A percentile compares a stretch with the other conserved stretches of the same genome.
phyloP scores from a whole-genome alignment of 2,113 vertebrate species.

The Miniopterus natalensis region DNA sequence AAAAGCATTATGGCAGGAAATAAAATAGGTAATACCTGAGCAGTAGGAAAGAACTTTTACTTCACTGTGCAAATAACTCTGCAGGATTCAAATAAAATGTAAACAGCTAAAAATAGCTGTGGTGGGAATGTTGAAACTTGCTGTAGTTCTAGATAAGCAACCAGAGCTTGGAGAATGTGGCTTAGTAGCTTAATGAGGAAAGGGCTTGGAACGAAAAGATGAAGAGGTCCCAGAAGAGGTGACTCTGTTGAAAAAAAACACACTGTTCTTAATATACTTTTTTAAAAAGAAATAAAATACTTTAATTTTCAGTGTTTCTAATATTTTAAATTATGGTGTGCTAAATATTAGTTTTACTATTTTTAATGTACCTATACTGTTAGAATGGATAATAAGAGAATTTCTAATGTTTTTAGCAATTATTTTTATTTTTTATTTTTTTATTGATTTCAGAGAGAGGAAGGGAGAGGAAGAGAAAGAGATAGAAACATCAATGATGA shows the following conservation, averaged over 20 bases:
- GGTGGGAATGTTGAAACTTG: background rate
- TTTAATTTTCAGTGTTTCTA: slow-evolving; percentile 1
- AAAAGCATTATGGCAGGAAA: background rate
- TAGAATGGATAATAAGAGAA: background rate
- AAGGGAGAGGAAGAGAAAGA: too few relatives aligned
- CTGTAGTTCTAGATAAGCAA: background rate
- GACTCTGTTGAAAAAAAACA: background rate
- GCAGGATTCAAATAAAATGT: background rate
- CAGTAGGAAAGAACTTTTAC: background rate
- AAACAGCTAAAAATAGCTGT: background rate
- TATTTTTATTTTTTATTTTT: too few relatives aligned
- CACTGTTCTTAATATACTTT: background rate
- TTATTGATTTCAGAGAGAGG: too few relatives aligned
- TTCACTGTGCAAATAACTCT: background rate
- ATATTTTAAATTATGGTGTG: background rate
- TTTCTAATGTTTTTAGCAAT: background rate
- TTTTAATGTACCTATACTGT: background rate
- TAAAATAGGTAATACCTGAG: background rate
- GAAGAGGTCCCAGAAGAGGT: background rate
- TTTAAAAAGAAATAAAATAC: background rate
- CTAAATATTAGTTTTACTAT: background rate
- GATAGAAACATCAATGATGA: too few relatives aligned
- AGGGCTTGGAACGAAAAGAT: background rate
- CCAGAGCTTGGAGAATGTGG: background rate
- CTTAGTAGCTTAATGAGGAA: background rate